These are phyloP conservation scores for Xestia xanthographa DNA, from an alignment of 2,888 invertebrate species.

Conservation along the genomic window DNA sequence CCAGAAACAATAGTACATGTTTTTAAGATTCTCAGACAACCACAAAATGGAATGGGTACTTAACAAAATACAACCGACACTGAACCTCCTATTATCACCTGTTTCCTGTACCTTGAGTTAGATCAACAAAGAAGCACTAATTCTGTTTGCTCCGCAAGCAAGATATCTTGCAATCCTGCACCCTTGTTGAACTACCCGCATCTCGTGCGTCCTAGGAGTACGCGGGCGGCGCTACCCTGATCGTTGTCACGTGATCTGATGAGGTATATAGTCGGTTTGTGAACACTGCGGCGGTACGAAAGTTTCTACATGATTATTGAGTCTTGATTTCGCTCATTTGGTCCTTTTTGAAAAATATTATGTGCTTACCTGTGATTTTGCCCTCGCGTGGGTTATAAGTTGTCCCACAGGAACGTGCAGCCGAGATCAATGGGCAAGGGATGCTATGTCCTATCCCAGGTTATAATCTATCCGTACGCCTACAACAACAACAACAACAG, in stretches of 20 bases:
- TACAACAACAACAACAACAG: no score
- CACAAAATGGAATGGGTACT: not conserved
- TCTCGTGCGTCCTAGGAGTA: not conserved
- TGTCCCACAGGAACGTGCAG: not conserved
- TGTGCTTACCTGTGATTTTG: not conserved
- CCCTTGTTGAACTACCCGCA: slow-evolving; percentile 5
- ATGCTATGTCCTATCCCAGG: not conserved
- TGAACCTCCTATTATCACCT: no score
- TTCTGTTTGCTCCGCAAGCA: not conserved
- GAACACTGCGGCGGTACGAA: no score
- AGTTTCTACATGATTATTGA: not conserved
- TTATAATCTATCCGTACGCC: not conserved
- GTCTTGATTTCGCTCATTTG: not conserved
- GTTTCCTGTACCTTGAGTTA: not conserved
- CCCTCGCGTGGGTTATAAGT: not conserved
- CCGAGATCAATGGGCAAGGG: not conserved
- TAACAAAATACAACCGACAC: no score
- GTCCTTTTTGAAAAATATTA: not conserved
- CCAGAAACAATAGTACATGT: no score
- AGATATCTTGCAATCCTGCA: not conserved
- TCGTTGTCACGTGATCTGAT: not conserved
- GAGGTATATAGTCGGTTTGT: not conserved
- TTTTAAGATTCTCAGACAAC: not conserved
- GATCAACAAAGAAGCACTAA: slow-evolving; percentile 7
- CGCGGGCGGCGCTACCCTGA: not conserved